A percentile compares a stretch with the other conserved stretches of the same genome.
These are phyloP conservation scores for Maconellicoccus hirsutus DNA, from an alignment of 1,140 invertebrate species.

Conservation along the genomic window DNA sequence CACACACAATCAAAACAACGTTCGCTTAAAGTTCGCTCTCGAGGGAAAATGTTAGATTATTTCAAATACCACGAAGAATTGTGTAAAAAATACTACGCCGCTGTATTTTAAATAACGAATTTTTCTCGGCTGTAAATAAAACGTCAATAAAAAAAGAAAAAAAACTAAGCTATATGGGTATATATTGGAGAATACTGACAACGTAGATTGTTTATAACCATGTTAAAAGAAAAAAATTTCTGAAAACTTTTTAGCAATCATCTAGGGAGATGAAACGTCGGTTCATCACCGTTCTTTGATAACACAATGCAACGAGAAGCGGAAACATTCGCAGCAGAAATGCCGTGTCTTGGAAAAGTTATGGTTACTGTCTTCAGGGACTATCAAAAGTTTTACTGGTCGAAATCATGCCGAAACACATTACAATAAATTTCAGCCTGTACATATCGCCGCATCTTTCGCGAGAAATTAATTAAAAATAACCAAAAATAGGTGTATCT, in stretches of 20 bases:
- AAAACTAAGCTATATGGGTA: neutral
- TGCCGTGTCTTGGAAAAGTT: neutral
- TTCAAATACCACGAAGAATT: neutral
- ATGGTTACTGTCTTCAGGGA: neutral
- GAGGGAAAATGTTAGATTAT: neutral
- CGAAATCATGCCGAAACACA: neutral
- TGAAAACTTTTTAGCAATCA: neutral
- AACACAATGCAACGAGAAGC: neutral
- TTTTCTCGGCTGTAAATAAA: slow-evolving; percentile 9
- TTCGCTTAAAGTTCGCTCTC: too few relatives aligned
- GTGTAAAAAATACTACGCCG: neutral
- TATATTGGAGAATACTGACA: neutral
- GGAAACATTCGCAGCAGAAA: neutral
- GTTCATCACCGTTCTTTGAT: neutral
- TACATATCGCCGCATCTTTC: neutral
- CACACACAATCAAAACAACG: too few relatives aligned
- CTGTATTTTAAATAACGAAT: neutral
- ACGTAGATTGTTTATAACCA: neutral
- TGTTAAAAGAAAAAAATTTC: neutral
- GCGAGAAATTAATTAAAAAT: neutral
- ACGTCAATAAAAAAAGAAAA: neutral
- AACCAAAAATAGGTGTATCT: too few relatives aligned
- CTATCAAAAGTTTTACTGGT: neutral
- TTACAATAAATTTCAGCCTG: neutral
- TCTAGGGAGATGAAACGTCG: neutral